A percentile compares a stretch with the other conserved stretches of the same genome.
phyloP scores from a whole-genome alignment of 2,113 vertebrate genomes.

The Larimichthys polyactis region DNA sequence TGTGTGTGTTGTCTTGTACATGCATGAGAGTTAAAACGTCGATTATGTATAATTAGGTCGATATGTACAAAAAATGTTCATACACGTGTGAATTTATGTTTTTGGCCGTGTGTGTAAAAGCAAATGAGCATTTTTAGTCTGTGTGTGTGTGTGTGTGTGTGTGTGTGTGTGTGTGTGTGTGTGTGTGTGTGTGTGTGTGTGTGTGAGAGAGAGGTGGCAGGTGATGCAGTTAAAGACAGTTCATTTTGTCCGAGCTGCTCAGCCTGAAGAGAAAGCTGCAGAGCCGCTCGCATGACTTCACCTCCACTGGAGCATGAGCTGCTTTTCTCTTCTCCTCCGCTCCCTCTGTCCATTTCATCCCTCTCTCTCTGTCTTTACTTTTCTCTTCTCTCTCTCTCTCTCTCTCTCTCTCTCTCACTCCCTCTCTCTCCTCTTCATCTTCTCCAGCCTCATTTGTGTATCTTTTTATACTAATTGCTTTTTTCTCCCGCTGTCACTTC shows the following conservation, averaged over 20 bases:
- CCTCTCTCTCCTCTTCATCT: constrained; percentile 5
- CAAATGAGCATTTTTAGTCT: too few relatives aligned
- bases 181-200: not conserved
- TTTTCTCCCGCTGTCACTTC: constrained; percentile 1
- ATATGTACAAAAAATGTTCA: too few relatives aligned
- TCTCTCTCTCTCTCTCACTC: not conserved
- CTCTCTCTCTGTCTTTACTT: not conserved
- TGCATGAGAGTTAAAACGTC: too few relatives aligned
- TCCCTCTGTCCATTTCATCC: constrained; percentile 5
- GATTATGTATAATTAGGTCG: too few relatives aligned
- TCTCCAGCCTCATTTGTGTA: constrained; percentile 4
- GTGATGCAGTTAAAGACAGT: constrained; percentile 66
- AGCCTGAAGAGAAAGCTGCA: constrained; percentile 66
- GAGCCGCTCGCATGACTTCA: constrained; percentile 62
- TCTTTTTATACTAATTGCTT: constrained; percentile 4
- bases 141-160: too few relatives aligned
- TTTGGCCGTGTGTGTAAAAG: too few relatives aligned
- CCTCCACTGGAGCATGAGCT: constrained; percentile 62
- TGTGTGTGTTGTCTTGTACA: not conserved
- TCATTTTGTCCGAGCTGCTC: constrained; percentile 50
- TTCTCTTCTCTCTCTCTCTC: constrained; percentile 41
- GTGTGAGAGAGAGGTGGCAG: constrained; percentile 24
- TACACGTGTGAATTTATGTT: too few relatives aligned
- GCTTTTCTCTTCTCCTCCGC: constrained; percentile 44
- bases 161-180: not conserved